Percentiles rank a stretch among this genome's conserved stretches.
phyloP scores from a whole-genome alignment of 2,797 vertebrate species.

The Lepilemur septentrionalis region DNA sequence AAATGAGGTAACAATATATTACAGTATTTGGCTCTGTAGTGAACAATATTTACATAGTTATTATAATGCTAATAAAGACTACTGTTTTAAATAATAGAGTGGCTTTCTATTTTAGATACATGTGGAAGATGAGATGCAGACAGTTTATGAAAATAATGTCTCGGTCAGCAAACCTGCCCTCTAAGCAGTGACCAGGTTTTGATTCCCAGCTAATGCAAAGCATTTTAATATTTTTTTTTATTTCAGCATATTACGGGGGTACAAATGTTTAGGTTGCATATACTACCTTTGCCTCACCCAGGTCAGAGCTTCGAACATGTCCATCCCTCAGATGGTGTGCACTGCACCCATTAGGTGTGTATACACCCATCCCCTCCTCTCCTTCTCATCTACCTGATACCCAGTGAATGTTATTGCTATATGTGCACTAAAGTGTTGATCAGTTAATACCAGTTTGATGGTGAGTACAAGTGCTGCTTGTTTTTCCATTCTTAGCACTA shows the following conservation, averaged over 20 bases:
- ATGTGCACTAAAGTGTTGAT: too few relatives aligned
- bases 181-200: background rate
- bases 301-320: too few relatives aligned
- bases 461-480: too few relatives aligned
- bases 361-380: too few relatives aligned
- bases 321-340: too few relatives aligned
- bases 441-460: too few relatives aligned
- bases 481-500: background rate
- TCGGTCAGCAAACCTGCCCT: background rate
- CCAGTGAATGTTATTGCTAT: too few relatives aligned
- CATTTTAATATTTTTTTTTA: background rate
- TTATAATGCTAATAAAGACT: background rate
- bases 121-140: background rate
- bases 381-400: too few relatives aligned
- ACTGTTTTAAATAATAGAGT: background rate
- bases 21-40: background rate
- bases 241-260: too few relatives aligned
- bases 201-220: background rate
- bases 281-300: too few relatives aligned
- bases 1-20: background rate
- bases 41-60: background rate
- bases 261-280: too few relatives aligned
- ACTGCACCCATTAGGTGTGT: too few relatives aligned
- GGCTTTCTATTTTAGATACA: background rate
- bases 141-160: background rate